phyloP scores from a whole-genome alignment of 1,140 invertebrate genomes.

The Galendromus occidentalis region DNA sequence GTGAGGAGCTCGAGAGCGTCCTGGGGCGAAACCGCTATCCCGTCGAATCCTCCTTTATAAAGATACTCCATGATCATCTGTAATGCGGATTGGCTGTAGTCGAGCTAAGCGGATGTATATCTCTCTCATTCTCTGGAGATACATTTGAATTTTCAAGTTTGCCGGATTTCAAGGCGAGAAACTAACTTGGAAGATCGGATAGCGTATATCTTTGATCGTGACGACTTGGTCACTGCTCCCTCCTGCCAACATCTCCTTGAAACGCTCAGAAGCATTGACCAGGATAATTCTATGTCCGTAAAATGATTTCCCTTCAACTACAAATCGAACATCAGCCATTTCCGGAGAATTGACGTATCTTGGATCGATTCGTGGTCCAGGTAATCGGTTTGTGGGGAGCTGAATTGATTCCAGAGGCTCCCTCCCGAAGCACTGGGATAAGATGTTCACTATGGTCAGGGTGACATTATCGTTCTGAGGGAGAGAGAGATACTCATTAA shows the following conservation, averaged over 20 bases:
- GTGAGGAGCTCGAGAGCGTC: conserved; percentile 43
- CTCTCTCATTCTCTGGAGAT: not conserved
- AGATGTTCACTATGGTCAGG: conserved; percentile 61
- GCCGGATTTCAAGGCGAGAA: too few relatives aligned
- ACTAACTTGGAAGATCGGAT: conserved; percentile 65
- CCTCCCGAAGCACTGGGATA: conserved; percentile 68
- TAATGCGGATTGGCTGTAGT: too few relatives aligned
- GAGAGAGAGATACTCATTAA: conserved; percentile 15
- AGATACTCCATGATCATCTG: conserved; percentile 80
- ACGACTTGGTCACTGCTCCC: conserved; percentile 57
- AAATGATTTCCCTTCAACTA: conserved; percentile 72
- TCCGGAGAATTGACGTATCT: conserved; percentile 82
- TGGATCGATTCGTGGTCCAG: conserved; percentile 41
- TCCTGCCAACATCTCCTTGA: conserved; percentile 63
- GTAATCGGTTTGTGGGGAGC: conserved; percentile 40
- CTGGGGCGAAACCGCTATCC: conserved; percentile 37
- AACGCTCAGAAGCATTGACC: conserved; percentile 63
- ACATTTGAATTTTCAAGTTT: not conserved
- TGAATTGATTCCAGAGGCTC: conserved; percentile 55
- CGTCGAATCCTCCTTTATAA: conserved; percentile 56
- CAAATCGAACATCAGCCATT: conserved; percentile 68
- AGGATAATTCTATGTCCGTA: conserved; percentile 83
- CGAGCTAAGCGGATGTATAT: not conserved
- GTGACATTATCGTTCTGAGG: conserved; percentile 65
- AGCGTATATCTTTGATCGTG: conserved; percentile 76